Evolutionary conservation across 2,113 vertebrate genomes (phyloP), one percentile per base, ranked within the genome.

Genomic region (Hylia prasina): DNA sequence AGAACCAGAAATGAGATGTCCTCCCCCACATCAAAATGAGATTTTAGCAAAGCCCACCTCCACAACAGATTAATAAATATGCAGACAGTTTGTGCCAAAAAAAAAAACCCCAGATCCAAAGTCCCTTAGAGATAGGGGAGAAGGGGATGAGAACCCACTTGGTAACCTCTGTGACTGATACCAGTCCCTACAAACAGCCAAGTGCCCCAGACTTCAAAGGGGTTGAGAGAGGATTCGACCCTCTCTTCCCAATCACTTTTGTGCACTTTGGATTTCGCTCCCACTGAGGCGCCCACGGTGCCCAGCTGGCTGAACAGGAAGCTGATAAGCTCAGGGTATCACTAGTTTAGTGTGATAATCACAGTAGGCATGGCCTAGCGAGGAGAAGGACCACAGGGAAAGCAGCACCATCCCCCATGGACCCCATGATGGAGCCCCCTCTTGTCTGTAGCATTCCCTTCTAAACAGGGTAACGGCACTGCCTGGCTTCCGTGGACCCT

Each of bases 391-490:
- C 14, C 58, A 13, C 58, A 23, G 71, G 48, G 57, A 48, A 80
- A 42, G 5, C 61, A 53, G n/a, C 27, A 37, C 50, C n/a, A 30
- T n/a, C 45, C 24, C 2, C 54, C 58, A 35, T 0, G 0, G 18
- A 48, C 3, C 40, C 37, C 15, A 14, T 1, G 31, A 10, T 6
- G 33, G 57, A 84, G 13, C 13, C 15, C 15, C 45, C 48, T 70
- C 73, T 33, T 2, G 4, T 17, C 18, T 14, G 0, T 0, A 23
- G 4, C 0, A 0, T 9, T 80, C 31, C 60, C n/a, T 63, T 89
- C 58, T 22, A 7, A 66, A 71, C 0, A 0, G 60, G 39, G 6
- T 35, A 84, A 48, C 0, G 0, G 56, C 37, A 15, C 60, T 44
- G 60, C 76, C 47, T 6, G 20, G 6, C 44, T 71, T 16, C 68